Evolutionary conservation across 1,140 invertebrate species (phyloP), one percentile per base, ranked within the genome.

Genomic region (Sycobia sp.): DNA sequence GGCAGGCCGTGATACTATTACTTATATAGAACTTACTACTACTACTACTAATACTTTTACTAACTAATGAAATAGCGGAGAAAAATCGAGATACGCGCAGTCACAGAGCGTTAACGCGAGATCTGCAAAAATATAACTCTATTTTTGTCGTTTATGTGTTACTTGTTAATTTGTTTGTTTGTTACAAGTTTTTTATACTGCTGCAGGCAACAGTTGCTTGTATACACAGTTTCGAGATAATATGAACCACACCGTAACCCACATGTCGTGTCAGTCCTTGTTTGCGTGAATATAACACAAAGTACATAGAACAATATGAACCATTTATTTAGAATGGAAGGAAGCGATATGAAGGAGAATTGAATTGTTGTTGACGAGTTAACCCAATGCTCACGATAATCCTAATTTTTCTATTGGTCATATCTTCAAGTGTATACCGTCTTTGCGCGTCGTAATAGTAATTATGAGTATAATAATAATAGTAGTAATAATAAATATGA

Each of bases 1-100:
- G 76, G 71, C 80, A 82, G 79, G 80, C 80, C 79, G 80, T 81
- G 79, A 82, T 82, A 71, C 53, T 63, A 69, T 53, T 78, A 78
- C 71, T 74, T 75, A 76, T n/a, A n/a, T 79, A 79, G 72, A 73
- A 72, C 73, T 65, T 75, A 74, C 67, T 76, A 72, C 69, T 76
- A 71, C 67, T 70, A 71, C 67, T 69, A 54, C 41, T 25, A 58
- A 41, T 32, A 47, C 25, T 43, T 32, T 13, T 47, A 32, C 27
- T 36, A n/a, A 23, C 41, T 59, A 29, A 36, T 53, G 44, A 25
- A 36, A 38, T 54, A 54, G 34, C 32, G 9, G 59, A 46, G 43
- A 29, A 38, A 39, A 25, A 54, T 53, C 58, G 36, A 61, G 49
- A 44, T 13, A 47, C 50, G 27, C 14, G 46, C 46, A 51, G 57